Evolutionary conservation across 92 coral and sea anemone genomes (phyloP), one percentile per base, ranked within the genome.

Genomic region (Zoanthus solanderi): DNA sequence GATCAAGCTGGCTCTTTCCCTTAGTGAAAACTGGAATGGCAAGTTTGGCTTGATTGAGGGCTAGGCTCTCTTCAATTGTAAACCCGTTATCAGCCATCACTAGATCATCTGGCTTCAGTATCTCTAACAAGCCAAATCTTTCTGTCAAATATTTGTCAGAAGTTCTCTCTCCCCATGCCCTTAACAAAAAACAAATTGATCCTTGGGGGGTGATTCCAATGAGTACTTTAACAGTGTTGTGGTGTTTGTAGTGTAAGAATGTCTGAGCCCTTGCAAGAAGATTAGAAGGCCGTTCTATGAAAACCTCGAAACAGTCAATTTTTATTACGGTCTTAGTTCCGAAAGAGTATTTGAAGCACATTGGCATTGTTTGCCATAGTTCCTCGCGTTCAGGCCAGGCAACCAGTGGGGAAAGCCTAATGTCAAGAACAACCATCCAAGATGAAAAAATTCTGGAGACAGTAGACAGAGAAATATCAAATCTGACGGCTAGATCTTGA

Each of bases 131-230:
- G 16, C 75, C 75, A 71, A 48, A 71, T 34, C 46, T 71, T 71
- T 71, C 75, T 11, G 75, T 71, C 46, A 71, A 30, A 34, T 9
- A 9, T 16, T 71, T 71, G 32, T 71, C 75, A 6, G 75, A 71
- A 15, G 75, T 71, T 44, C 75, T 13, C 18, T 48, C 52, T 11
- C 75, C 75, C 75, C 47, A 71, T 28, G 75, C 75, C n/a, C 32
- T 44, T 28, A 17, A 31, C n/a, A 71, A 16, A 16, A 71, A 71
- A 44, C 75, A 31, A 13, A 68, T 14, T 71, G 82, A 78, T 69
- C 92, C 90, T 85, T 90, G 92, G 31, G 92, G 92, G 75, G 87
- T 78, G 72, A 85, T 90, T 11, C 90, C 92, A 85, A 90, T 90
- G 46, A 90, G 63, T 8, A 85, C 85, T 79, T 90, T 90, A 11